phyloP scores from a whole-genome alignment of 1,140 invertebrate species.

The Drosophila eugracilis region DNA sequence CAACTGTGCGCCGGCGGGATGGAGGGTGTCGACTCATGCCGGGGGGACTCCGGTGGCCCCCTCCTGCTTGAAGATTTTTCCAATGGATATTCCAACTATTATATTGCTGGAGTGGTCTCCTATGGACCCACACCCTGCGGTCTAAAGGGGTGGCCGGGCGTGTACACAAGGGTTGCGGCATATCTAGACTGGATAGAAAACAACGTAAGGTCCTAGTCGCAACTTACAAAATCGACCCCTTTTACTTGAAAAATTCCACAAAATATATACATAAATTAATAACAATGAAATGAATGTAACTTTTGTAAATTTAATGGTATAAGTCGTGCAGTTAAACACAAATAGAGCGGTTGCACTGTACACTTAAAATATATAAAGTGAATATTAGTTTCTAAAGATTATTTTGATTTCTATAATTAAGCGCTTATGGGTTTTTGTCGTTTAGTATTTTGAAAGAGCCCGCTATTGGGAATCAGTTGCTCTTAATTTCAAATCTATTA shows the following conservation, averaged over 20 bases:
- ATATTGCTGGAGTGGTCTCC: conserved; percentile 88
- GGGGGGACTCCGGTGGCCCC: conserved; percentile 87
- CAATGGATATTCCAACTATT: conserved; percentile 75
- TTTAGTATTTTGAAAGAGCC: conserved; percentile 41
- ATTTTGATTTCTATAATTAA: conserved; percentile 55
- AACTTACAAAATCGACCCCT: neutral
- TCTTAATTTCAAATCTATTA: conserved; percentile 29
- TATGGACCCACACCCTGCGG: conserved; percentile 92
- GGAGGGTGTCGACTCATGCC: conserved; percentile 86
- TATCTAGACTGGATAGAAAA: conserved; percentile 89
- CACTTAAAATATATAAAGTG: conserved; percentile 52
- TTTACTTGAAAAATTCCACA: too few species aligned
- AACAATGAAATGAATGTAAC: conserved; percentile 70
- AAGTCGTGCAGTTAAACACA: conserved; percentile 47
- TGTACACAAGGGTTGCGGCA: conserved; percentile 90
- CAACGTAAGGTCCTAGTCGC: conserved; percentile 73
- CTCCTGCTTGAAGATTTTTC: conserved; percentile 55
- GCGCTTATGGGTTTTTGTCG: conserved; percentile 5
- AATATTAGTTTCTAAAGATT: conserved; percentile 25
- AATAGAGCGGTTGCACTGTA: conserved; percentile 45
- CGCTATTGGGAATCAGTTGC: conserved; percentile 2
- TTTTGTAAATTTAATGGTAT: conserved; percentile 43
- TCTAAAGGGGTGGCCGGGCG: conserved; percentile 89
- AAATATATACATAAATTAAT: too few species aligned
- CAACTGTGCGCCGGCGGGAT: conserved; percentile 89